Evolutionary conservation across 2,113 vertebrate species (phyloP).

Genomic region (Petrocephalus microphthalmus): DNA sequence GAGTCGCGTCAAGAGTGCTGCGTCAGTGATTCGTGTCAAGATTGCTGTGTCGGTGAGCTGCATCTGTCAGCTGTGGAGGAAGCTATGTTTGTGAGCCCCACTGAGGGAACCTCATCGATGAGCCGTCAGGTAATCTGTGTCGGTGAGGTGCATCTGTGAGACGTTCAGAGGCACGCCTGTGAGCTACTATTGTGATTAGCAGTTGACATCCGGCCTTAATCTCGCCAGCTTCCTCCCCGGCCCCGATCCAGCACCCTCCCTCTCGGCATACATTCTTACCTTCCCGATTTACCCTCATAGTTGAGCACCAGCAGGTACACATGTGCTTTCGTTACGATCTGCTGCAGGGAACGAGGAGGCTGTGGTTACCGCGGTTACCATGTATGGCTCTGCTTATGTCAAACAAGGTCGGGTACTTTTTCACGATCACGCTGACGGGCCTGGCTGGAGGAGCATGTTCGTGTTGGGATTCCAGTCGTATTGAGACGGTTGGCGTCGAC

Average conservation of each 20-base stretch:
- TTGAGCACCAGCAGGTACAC: background rate
- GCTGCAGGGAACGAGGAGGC: background rate
- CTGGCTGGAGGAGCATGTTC: background rate
- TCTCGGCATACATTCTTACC: background rate
- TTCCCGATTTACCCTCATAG: background rate
- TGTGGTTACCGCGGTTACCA: background rate
- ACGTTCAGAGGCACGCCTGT: too few species aligned
- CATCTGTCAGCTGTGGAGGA: background rate
- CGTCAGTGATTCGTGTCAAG: background rate
- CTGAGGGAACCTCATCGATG: background rate
- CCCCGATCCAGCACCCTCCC: background rate
- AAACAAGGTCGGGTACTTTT: background rate
- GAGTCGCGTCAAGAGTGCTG: background rate
- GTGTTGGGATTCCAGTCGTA: background rate
- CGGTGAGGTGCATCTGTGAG: too few species aligned
- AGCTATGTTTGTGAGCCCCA: background rate
- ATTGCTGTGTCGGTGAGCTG: background rate
- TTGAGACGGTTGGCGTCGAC: background rate
- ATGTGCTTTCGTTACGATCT: background rate
- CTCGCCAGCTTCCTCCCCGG: background rate
- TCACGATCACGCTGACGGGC: background rate
- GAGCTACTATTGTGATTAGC: background rate
- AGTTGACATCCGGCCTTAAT: background rate
- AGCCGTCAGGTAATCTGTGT: background rate
- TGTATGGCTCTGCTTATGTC: background rate